Percentiles rank a stretch among this genome's conserved stretches.
Conservation (phyloP, 2,888 invertebrate species). For the Tiphia femorata region DNA sequence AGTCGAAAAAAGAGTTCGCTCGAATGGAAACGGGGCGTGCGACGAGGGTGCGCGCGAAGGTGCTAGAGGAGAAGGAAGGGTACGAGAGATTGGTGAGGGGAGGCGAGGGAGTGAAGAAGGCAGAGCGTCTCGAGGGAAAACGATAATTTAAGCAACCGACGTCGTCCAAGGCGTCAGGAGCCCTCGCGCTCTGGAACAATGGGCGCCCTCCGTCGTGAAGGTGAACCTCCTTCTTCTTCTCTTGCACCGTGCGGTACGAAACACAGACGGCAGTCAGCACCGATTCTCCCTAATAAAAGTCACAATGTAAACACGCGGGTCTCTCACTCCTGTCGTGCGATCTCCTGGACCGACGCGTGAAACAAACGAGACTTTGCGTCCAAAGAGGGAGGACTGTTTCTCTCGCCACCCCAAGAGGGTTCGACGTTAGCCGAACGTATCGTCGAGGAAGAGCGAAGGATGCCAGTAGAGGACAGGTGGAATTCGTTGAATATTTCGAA, state of each 20-base stretch:
- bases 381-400: no score
- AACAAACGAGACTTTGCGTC: no score
- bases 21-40: slow-evolving; percentile 24
- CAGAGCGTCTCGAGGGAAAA: slow-evolving; percentile 31
- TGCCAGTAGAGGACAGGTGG: no score
- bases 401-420: no score
- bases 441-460: no score
- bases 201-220: slow-evolving; percentile 21
- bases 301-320: slow-evolving; percentile 27
- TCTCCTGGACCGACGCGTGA: no score
- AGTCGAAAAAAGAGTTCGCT: slow-evolving; percentile 9
- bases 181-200: slow-evolving; percentile 29
- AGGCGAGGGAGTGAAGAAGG: slow-evolving; percentile 6
- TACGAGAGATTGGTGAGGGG: neutral
- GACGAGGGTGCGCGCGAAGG: slow-evolving; percentile 14
- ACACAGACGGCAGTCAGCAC: slow-evolving; percentile 40
- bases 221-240: slow-evolving; percentile 19
- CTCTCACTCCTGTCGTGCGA: neutral
- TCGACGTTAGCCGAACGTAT: no score
- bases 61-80: slow-evolving; percentile 3
- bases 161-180: slow-evolving; percentile 24
- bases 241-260: slow-evolving; percentile 20
- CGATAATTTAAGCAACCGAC: slow-evolving; percentile 47
- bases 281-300: slow-evolving; percentile 55
- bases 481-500: no score